Evolutionary conservation across 2,797 vertebrate genomes (phyloP).

Genomic region (Nannoperca obscura): DNA sequence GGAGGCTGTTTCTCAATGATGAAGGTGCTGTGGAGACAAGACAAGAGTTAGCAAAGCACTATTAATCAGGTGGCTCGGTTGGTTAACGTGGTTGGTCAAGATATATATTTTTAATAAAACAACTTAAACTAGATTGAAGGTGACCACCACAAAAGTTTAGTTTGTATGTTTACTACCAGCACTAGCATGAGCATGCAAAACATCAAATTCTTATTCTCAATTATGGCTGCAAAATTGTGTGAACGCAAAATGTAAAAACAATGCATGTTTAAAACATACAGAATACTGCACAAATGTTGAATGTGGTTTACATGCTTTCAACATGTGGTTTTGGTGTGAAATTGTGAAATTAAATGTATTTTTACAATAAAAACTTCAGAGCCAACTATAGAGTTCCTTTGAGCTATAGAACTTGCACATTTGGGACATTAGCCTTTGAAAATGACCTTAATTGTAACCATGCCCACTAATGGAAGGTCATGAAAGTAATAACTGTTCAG

Average conservation of each 20-base stretch:
- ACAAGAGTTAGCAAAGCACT: not conserved
- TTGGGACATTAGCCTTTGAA: slow-evolving; percentile 27
- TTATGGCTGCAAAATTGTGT: not conserved
- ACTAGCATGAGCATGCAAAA: not conserved
- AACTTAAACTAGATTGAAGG: not conserved
- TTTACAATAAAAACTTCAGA: slow-evolving; percentile 6
- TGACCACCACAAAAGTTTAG: not conserved
- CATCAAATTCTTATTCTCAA: not conserved
- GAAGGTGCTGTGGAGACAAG: slow-evolving; percentile 89
- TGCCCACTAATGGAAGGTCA: slow-evolving; percentile 25
- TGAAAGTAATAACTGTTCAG: slow-evolving; percentile 24
- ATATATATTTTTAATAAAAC: not conserved
- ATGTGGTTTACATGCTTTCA: not conserved
- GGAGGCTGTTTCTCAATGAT: slow-evolving; percentile 99
- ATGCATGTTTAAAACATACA: not conserved
- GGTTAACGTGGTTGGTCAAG: not conserved
- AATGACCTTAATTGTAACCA: slow-evolving; percentile 26
- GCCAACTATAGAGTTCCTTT: not conserved
- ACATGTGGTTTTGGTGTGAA: not conserved
- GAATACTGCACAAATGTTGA: not conserved
- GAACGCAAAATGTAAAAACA: not conserved
- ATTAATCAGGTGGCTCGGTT: not conserved
- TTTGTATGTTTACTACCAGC: not conserved
- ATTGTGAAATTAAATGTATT: slow-evolving; percentile 4
- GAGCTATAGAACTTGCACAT: slow-evolving; percentile 14